Evolutionary conservation across 1,140 invertebrate species (phyloP), one percentile per base, ranked within the genome.

Genomic region (Drosophila kanapiae): DNA sequence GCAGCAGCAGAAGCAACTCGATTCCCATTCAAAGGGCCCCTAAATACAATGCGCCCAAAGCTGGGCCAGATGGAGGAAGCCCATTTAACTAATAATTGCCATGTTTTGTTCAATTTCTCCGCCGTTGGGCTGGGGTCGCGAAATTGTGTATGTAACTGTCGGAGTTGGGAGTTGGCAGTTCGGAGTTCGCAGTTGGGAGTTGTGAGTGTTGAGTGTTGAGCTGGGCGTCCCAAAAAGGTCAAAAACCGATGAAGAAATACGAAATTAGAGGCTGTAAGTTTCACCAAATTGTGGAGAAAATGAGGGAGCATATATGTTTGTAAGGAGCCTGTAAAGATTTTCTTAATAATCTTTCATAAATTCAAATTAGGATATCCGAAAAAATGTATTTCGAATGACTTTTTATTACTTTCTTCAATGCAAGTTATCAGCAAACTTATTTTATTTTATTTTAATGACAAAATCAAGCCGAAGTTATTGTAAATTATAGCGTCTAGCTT

Each of bases 51-150:
- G 56, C 9, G 14, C 43, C 67, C 37, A 45, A 56, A 59, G 13
- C 6, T 1, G 23, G 38, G 29, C 42, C 16, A 58, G 56, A 53
- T 51, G 67, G 61, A 53, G 33, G 48, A 45, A 71, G 65, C 68
- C 70, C 74, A 82, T 74, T 82, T 78, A 82, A 59, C 80, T 82
- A 78, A 80, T 84, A 80, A 83, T 64, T 45, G 56, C 43, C 76
- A 58, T 42, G 72, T 65, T 76, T 76, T 76, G 70, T 75, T 61
- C 43, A 56, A 71, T 71, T 71, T 49, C 43, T 13, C 27, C 0
- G n/a, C n/a, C n/a, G n/a, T n/a, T n/a, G n/a, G n/a, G n/a, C n/a
- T n/a, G n/a, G n/a, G n/a, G n/a, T n/a, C n/a, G 57, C 29, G 3
- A 35, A 40, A 43, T 64, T 64, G 33, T 42, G 6, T 16, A 33